Base-by-base conservation (phyloP, 2,113 vertebrate genomes). In the Hippocampus abdominalis region DNA sequence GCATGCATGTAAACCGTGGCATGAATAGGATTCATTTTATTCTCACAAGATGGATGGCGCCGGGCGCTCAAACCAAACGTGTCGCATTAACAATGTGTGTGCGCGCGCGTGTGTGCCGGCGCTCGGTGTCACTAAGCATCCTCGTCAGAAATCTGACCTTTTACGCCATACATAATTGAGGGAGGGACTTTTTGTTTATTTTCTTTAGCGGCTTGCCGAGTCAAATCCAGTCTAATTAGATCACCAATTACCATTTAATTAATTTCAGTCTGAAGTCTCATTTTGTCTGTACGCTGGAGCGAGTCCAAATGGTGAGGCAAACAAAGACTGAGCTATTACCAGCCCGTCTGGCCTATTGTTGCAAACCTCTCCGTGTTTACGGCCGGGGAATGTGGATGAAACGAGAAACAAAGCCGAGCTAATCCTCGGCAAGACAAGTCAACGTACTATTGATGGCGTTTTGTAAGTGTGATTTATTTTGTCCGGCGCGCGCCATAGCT, bases 201-300 rank as follows among this genome's bases (percentile, higher is more conserved):
- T 92, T 92, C 88, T 88, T 89, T 82, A 81, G 88, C 90, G 84
- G 90, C 88, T 90, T 83, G 89, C 86, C 83, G 86, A 91, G 89
- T 91, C 88, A 89, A 89, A 91, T 90, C 84, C 89, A 88, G 87
- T 91, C 90, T 93, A 93, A 93, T 93, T 93, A 93, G 91, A 93
- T 93, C 90, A 90, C 91, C 88, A 92, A 93, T 92, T 92, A 92
- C 91, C 88, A 91, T 92, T 92, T 91, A 90, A 93, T 92, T 92
- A 89, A 92, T 93, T 93, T 91, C 89, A 87, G 86, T 92, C 88
- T 92, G 89, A 93, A 92, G 88, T 91, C 89, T 93, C 88, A 90
- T 91, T 92, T 91, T 90, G 88, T 86, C 82, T 65, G 63, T 64
- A 79, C 83, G 77, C 86, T 90, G 89, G 90, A 92, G 87, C 86